Evolutionary conservation across 2,888 invertebrate genomes (phyloP).

Genomic region (Yponomeuta plumbellus): DNA sequence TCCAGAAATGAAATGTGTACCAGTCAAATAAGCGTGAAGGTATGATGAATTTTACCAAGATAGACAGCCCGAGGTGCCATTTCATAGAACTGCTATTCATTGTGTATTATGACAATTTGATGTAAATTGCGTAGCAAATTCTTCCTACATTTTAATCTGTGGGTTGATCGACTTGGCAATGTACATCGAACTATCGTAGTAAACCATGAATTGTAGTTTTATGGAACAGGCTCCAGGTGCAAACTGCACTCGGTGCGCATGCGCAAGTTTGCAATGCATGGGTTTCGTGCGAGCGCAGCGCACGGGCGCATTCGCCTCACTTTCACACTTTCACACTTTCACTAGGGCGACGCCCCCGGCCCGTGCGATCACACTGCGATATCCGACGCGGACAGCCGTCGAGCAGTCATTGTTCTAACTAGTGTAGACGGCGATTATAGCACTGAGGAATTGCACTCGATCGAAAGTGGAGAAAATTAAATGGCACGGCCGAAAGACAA

Average conservation of each 20-base stretch:
- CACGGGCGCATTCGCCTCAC: conserved; percentile 57
- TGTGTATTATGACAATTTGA: too few species aligned
- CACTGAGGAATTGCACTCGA: neutral
- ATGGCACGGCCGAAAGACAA: neutral
- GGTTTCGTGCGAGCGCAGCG: conserved; percentile 12
- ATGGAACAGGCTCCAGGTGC: neutral
- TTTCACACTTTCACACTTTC: conserved; percentile 77
- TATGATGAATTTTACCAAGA: too few species aligned
- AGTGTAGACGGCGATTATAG: neutral
- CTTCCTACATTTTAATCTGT: too few species aligned
- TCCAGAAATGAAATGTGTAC: too few species aligned
- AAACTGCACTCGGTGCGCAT: neutral
- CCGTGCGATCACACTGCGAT: conserved; percentile 4
- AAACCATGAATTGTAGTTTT: too few species aligned
- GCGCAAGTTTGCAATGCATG: neutral
- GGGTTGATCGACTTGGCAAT: too few species aligned
- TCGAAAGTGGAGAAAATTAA: neutral
- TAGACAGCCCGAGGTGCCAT: too few species aligned
- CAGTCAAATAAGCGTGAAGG: too few species aligned
- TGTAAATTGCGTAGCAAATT: too few species aligned
- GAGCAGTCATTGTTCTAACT: conserved; percentile 50
- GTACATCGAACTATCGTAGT: too few species aligned
- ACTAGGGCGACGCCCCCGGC: conserved; percentile 67
- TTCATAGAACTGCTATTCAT: too few species aligned
- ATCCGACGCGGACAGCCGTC: conserved; percentile 29